Base-by-base conservation (phyloP, 2,888 invertebrate species). In the Lysandra coridon region DNA sequence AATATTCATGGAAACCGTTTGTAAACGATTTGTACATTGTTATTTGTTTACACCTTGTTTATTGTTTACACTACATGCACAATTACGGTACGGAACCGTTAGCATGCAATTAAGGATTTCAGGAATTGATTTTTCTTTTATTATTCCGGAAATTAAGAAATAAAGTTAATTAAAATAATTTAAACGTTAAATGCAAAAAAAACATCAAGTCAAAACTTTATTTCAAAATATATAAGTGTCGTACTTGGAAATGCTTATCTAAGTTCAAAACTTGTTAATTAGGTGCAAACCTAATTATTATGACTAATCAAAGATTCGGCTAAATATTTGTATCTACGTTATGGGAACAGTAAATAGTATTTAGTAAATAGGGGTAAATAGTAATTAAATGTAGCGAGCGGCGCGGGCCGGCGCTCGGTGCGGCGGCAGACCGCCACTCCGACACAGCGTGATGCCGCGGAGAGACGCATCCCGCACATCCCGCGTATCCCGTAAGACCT, bases 401-500 rank as follows among this genome's bases (percentile, higher is more conserved):
- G 84, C 40, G 74, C 74, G 79, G 82, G 80, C 62, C 64, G 75
- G 75, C 73, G 78, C 64, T 40, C 40, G 57, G 73, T 40, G 78
- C 40, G 69, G 69, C 86, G 86, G 85, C 88, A 87, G 88, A 88
- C 87, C 87, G 86, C 86, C 91, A 90, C 90, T 92, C 87, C 83
- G 86, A 88, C 85, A 84, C 86, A 86, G 86, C 88, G 87, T 87
- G 87, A 87, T 86, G 84, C 84, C 86, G 89, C 83, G 86, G 89
- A 87, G 89, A 87, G 91, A 90, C 92, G 92, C 91, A 86, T 89
- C 87, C 85, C 85, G 85, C 84, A 81, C 76, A 79, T 79, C 80
- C 80, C 79, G 81, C 81, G 79, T 74, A 79, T 80, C 78, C 73
- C 81, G 79, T 80, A 81, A n/a, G 1, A 3, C 60, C 79, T 80